Conservation (phyloP, 2,888 invertebrate species). For the Oxytorus armatus region DNA sequence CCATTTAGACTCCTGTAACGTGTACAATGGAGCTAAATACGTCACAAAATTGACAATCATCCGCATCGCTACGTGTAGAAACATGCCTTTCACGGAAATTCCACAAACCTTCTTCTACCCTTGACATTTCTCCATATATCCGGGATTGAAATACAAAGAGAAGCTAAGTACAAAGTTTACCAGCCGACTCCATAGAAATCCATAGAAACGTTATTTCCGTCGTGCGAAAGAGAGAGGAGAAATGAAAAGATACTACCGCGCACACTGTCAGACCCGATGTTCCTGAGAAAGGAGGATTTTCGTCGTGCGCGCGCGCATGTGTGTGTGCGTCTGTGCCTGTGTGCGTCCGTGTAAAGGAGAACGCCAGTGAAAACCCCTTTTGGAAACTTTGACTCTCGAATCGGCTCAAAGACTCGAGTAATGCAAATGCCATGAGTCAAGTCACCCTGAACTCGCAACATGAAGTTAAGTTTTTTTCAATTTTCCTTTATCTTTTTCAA, state of each 20-base stretch:
- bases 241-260: conserved; percentile 17
- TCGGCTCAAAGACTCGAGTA: conserved; percentile 13
- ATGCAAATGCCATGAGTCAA: conserved; percentile 2
- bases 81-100: background rate
- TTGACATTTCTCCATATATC: conserved; percentile 21
- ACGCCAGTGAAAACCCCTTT: conserved; percentile 36
- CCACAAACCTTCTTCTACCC: background rate
- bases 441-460: conserved; percentile 7
- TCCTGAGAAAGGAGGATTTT: conserved; percentile 43
- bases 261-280: conserved; percentile 28
- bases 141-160: conserved; percentile 14
- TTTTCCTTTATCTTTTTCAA: conserved; percentile 10
- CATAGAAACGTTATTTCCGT: conserved; percentile 46
- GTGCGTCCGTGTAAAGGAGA: conserved; percentile 1
- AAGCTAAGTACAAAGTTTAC: conserved; percentile 29
- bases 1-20: too few species aligned
- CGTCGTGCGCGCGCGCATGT: conserved; percentile 26
- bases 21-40: too few species aligned
- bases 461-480: background rate
- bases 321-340: conserved; percentile 13
- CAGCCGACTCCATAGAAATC: conserved; percentile 12
- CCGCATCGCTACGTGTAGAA: background rate
- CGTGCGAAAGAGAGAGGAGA: conserved; percentile 12
- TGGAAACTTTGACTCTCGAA: conserved; percentile 45
- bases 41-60: too few species aligned